phyloP scores from a whole-genome alignment of 1,140 invertebrate genomes.

The Eufriesea mexicana region DNA sequence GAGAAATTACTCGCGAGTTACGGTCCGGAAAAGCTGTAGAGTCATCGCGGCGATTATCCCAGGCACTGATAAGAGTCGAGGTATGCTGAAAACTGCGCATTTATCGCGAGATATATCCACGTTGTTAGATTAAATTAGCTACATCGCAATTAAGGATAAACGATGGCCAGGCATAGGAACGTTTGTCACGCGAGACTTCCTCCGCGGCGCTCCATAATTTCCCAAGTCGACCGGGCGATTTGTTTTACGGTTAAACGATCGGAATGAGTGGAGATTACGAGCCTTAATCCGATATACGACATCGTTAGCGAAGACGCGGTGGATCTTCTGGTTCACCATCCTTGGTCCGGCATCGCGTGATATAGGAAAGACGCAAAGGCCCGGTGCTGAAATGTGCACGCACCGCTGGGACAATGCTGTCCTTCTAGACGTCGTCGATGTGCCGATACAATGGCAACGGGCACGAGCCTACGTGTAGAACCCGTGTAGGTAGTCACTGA shows the following conservation, averaged over 20 bases:
- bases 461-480: constrained; percentile 58
- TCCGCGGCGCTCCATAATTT: neutral
- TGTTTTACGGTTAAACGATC: neutral
- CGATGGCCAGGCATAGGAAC: neutral
- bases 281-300: neutral
- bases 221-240: neutral
- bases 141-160: constrained; percentile 23
- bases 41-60: neutral
- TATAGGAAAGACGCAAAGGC: constrained; percentile 1
- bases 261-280: neutral
- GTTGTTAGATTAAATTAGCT: constrained; percentile 26
- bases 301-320: neutral
- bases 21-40: too few species aligned
- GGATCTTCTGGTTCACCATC: neutral
- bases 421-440: constrained; percentile 19
- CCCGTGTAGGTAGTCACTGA: constrained; percentile 74
- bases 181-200: neutral
- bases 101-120: constrained; percentile 14
- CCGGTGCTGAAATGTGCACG: neutral
- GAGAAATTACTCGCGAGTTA: neutral
- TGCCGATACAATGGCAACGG: constrained; percentile 65
- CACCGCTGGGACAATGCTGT: constrained; percentile 26
- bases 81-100: neutral
- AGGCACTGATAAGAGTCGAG: neutral
- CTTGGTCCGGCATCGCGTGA: neutral